phyloP scores from a whole-genome alignment of 2,888 invertebrate species.

The Metacarcinus magister region DNA sequence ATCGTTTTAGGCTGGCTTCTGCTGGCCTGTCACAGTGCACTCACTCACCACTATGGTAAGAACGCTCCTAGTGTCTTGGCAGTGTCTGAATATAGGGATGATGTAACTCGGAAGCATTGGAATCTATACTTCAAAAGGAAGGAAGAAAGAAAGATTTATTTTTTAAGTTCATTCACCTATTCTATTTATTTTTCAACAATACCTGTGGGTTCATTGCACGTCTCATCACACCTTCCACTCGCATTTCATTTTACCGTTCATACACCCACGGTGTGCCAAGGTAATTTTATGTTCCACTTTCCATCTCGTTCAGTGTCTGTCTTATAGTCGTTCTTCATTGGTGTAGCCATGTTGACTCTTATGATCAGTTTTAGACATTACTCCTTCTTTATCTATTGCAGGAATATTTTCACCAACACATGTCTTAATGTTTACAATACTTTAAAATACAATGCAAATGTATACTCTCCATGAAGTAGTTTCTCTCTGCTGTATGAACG shows the following conservation, averaged over 20 bases:
- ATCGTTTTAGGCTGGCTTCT: background rate
- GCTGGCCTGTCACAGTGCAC: background rate
- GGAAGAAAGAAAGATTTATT: background rate
- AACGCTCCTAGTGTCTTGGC: background rate
- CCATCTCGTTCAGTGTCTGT: background rate
- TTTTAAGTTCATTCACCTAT: background rate
- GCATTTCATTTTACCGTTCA: background rate
- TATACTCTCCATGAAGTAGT: no score
- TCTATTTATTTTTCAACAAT: background rate
- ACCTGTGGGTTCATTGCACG: background rate
- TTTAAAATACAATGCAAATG: no score
- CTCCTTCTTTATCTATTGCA: background rate
- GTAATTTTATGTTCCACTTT: background rate
- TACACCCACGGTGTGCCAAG: background rate
- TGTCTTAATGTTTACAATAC: no score
- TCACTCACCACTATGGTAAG: background rate
- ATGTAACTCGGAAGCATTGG: background rate
- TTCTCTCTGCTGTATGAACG: no score
- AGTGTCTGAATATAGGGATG: background rate
- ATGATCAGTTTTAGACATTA: background rate
- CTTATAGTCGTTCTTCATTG: background rate
- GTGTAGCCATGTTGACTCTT: background rate
- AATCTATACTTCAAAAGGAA: background rate
- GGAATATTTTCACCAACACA: no score
- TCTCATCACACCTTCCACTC: background rate